These are phyloP conservation scores for Pipistrellus pipistrellus DNA, from an alignment of 2,797 vertebrate species.

Conservation along the genomic window DNA sequence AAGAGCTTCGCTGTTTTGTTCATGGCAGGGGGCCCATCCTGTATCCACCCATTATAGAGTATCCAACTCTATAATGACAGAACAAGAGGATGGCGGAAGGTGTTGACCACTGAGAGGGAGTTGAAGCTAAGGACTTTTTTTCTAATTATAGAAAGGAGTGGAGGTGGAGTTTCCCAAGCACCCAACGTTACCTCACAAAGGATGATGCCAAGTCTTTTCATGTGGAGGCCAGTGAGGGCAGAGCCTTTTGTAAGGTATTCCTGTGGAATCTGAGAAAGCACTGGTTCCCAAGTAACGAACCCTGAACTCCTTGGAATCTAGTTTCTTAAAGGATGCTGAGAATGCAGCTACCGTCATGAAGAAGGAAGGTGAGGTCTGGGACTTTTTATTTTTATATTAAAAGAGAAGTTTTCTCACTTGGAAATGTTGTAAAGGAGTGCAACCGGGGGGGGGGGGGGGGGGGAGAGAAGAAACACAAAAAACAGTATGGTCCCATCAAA, in stretches of 20 bases:
- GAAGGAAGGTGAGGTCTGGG: background rate
- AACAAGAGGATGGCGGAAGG: background rate
- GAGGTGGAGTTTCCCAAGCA: background rate
- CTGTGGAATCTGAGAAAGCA: background rate
- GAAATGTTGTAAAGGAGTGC: background rate
- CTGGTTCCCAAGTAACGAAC: background rate
- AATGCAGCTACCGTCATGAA: rapidly evolving
- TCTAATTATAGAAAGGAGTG: background rate
- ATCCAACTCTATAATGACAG: rapidly evolving
- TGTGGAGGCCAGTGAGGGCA: rapidly evolving
- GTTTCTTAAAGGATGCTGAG: background rate
- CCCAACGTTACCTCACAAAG: background rate
- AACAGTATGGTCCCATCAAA: background rate
- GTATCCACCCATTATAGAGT: background rate
- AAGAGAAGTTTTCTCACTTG: background rate
- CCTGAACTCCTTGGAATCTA: background rate
- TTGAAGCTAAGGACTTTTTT: background rate
- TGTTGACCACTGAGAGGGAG: background rate
- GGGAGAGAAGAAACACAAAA: background rate
- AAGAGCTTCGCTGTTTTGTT: background rate
- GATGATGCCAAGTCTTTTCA: background rate
- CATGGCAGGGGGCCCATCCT: background rate
- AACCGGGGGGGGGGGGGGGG: background rate
- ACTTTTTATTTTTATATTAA: background rate
- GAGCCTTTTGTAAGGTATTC: background rate